phyloP scores from a whole-genome alignment of 2,113 vertebrate genomes.

The Equus quagga region DNA sequence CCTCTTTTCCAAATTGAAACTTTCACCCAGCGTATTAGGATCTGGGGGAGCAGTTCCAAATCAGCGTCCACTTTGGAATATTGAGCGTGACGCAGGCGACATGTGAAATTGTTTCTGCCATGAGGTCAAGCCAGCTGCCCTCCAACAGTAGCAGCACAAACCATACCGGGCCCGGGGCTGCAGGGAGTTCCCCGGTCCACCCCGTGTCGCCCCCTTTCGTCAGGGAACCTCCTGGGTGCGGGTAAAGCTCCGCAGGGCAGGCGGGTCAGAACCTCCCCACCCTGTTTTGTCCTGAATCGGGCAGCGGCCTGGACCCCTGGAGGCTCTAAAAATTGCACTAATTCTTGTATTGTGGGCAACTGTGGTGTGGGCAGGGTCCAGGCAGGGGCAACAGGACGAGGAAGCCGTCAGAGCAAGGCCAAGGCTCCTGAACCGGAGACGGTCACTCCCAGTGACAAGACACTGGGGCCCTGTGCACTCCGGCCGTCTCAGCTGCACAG shows the following conservation, averaged over 20 bases:
- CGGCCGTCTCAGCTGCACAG: rapidly evolving
- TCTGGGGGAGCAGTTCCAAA: background rate
- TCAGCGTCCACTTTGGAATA: rapidly evolving
- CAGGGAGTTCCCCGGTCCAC: rapidly evolving
- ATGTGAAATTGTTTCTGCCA: background rate
- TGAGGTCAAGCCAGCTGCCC: background rate
- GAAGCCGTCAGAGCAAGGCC: background rate
- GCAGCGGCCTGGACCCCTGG: rapidly evolving
- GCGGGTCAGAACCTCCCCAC: rapidly evolving
- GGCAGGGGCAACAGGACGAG: too few species aligned
- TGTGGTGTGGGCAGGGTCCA: background rate
- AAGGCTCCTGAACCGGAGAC: rapidly evolving
- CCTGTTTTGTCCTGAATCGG: rapidly evolving
- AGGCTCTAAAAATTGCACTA: rapidly evolving
- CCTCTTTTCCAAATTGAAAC: conserved; percentile 22
- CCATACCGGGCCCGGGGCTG: rapidly evolving
- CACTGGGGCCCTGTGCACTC: rapidly evolving
- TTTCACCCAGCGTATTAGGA: rapidly evolving
- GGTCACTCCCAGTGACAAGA: rapidly evolving
- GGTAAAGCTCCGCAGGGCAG: rapidly evolving
- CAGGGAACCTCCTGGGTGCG: too few species aligned
- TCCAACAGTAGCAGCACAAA: rapidly evolving
- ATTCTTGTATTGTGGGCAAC: rapidly evolving
- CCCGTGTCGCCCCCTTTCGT: rapidly evolving
- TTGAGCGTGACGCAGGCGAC: rapidly evolving